A percentile compares a stretch with the other conserved stretches of the same genome.
Conservation (phyloP, 1,140 invertebrate species). For the Dreissena rostriformis region DNA sequence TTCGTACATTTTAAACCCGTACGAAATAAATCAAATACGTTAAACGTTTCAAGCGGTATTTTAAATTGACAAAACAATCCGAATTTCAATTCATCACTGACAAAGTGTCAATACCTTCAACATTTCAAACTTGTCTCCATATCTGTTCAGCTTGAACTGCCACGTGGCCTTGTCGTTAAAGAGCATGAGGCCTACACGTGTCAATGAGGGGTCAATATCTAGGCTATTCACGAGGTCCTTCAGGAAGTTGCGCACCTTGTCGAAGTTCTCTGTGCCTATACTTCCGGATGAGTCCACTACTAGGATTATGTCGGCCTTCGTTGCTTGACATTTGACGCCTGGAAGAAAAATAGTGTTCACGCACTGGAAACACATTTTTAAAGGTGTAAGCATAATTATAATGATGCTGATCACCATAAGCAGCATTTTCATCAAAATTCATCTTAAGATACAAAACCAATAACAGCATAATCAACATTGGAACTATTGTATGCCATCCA, state of each 20-base stretch:
- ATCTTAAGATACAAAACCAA: no score
- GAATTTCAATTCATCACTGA: background rate
- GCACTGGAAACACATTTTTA: no score
- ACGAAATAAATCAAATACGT: no score
- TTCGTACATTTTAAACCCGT: no score
- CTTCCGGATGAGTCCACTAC: constrained; percentile 65
- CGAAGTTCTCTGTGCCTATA: constrained; percentile 61
- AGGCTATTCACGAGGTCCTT: constrained; percentile 54
- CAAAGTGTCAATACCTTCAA: constrained; percentile 39
- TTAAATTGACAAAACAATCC: no score
- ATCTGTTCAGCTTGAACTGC: constrained; percentile 26
- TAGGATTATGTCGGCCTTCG: constrained; percentile 62
- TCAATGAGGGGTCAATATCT: constrained; percentile 58
- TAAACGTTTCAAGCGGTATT: no score
- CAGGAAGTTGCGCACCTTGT: constrained; percentile 51
- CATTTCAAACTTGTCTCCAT: constrained; percentile 13
- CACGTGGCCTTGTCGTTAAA: constrained; percentile 41
- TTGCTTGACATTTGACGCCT: constrained; percentile 24
- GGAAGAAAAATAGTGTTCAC: background rate
- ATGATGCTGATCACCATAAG: no score
- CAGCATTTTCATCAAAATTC: no score
- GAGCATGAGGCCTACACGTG: constrained; percentile 48
- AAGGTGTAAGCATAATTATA: no score
- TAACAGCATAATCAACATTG: no score
- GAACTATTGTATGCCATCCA: no score